These are phyloP conservation scores for Ophiothrix spiculata DNA, from an alignment of 35 echinoderm and acorn worm species.

Conservation along the genomic window DNA sequence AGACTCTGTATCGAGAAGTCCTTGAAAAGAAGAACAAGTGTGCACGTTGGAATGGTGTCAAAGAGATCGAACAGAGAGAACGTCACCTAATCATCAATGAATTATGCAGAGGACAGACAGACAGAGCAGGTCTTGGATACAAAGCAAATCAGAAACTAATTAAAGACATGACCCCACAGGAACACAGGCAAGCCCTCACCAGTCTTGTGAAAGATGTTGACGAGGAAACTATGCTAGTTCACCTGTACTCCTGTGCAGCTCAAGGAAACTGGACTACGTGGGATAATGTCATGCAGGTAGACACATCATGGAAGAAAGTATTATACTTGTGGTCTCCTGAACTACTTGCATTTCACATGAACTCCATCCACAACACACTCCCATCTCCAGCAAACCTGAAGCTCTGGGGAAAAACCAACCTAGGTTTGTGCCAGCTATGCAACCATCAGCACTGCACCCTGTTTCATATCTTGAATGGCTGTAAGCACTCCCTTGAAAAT, in stretches of 20 bases:
- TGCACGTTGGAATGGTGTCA: slow-evolving; percentile 7
- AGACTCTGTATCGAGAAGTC: slow-evolving; percentile 3
- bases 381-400: background rate
- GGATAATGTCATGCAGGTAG: background rate
- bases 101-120: slow-evolving; percentile 4
- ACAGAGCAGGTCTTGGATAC: background rate
- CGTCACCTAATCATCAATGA: slow-evolving; percentile 5
- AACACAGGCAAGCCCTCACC: no score
- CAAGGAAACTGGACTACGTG: background rate
- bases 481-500: background rate
- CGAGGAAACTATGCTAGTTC: no score
- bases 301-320: background rate
- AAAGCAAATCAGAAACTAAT: no score
- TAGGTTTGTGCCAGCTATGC: background rate
- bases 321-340: background rate
- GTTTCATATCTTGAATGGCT: slow-evolving; percentile 9
- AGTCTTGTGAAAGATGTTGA: no score
- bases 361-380: background rate
- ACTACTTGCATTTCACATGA: background rate
- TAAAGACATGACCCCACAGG: no score
- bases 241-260: background rate
- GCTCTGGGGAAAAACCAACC: background rate
- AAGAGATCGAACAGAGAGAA: slow-evolving; percentile 12
- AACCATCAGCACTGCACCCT: background rate
- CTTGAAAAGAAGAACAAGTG: background rate